Base-by-base conservation (phyloP, 1,140 invertebrate species). In the Melanaphis sacchari region DNA sequence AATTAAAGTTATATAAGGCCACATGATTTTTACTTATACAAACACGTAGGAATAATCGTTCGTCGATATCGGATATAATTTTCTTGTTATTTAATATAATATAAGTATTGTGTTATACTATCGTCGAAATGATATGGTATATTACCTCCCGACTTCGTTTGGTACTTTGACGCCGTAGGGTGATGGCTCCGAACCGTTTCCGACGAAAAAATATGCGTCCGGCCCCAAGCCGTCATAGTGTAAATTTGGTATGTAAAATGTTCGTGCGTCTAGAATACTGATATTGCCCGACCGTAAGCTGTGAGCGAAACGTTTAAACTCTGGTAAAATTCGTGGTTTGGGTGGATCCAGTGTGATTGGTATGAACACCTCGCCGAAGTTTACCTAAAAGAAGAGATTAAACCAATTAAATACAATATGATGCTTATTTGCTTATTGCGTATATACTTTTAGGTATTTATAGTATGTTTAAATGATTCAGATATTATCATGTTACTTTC, bases 151-250 rank as follows among this genome's bases (percentile, higher is more conserved):
- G 94, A 97, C 96, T 95, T 99, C 98, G 95, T 98, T 98, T 2
- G 97, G 97, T 1, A 99, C 98, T 96, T 98, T 99, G 94, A 97
- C 97, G 36, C 98, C 98, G 95, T 97, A 97, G n/a, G 97, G 95
- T 94, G 96, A 97, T 0, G 98, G 98, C 94, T 98, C 97, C 1
- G 96, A 95, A 1, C 98, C 98, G 94, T 97, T 98, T 15, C 98
- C 98, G 11, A 98, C 98, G 97, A 97, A 98, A 95, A 99, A 99
- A 95, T 98, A 99, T 11, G 98, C 98, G 95, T 98, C 98, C 4
- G 98, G 97, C 1, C 97, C 98, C 24, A 97, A 97, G 18, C 98
- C 98, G 94, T 99, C 98, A 94, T 99, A 99, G 95, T 98, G 97
- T 85, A 99, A 95, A 95, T 99, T 98, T 8, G 98, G 98, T 94